phyloP scores from a whole-genome alignment of 2,888 invertebrate genomes.

The Acanthopleura granulata region DNA sequence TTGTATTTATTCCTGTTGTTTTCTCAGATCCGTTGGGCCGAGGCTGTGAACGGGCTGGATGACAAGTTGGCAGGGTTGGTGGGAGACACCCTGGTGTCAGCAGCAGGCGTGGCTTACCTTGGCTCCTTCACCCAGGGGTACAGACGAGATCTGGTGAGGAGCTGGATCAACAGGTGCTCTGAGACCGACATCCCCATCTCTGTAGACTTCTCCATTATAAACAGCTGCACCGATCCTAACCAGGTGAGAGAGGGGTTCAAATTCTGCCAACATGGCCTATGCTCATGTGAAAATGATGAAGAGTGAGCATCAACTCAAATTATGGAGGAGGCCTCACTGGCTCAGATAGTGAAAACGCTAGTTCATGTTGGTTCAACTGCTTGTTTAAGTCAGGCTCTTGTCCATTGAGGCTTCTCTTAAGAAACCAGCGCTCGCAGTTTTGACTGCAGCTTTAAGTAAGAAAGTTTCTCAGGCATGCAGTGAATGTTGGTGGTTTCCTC shows the following conservation, averaged over 20 bases:
- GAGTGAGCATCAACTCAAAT: no score
- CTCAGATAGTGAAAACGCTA: no score
- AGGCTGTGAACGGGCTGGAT: conserved; percentile 62
- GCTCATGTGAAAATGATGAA: no score
- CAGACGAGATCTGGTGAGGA: conserved; percentile 47
- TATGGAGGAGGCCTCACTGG: no score
- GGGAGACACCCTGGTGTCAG: conserved; percentile 66
- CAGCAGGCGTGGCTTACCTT: conserved; percentile 65
- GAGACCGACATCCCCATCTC: conserved; percentile 57
- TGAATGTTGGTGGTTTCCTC: no score
- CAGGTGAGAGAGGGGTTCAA: conserved; percentile 44
- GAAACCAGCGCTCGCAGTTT: no score
- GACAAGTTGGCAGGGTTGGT: conserved; percentile 62
- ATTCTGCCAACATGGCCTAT: no score
- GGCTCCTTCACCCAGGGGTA: conserved; percentile 66
- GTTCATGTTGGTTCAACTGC: no score
- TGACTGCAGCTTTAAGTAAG: no score
- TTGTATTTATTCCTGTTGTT: background rate
- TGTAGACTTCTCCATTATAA: conserved; percentile 57
- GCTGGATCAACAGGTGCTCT: conserved; percentile 54
- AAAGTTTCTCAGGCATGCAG: no score
- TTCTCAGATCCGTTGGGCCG: conserved; percentile 63
- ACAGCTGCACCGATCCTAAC: conserved; percentile 58
- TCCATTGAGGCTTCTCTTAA: no score
- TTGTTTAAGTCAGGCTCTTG: no score